These are phyloP conservation scores for Cryptus armator DNA, from an alignment of 2,888 invertebrate species.

Conservation along the genomic window DNA sequence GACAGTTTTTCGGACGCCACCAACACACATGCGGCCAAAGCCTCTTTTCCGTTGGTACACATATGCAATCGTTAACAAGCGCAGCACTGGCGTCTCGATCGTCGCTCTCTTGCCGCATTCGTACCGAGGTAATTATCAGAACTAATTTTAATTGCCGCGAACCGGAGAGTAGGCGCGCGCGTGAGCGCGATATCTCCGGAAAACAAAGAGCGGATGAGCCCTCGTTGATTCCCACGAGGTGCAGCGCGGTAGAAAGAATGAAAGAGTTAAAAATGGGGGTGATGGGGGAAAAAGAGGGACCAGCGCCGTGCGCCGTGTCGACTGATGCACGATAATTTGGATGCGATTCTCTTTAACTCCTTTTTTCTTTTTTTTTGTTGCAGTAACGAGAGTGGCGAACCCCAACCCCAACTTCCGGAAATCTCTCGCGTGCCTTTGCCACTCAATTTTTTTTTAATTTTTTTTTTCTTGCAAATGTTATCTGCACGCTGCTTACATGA, in stretches of 20 bases:
- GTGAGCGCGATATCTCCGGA: constrained; percentile 62
- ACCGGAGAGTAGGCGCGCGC: constrained; percentile 76
- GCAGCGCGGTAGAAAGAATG: constrained; percentile 51
- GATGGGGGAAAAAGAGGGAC: constrained; percentile 48
- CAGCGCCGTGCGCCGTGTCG: constrained; percentile 62
- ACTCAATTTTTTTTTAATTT: constrained; percentile 27
- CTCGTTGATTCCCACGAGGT: constrained; percentile 80
- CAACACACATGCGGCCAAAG: not conserved
- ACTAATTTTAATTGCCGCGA: constrained; percentile 84
- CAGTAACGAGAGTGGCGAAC: constrained; percentile 5
- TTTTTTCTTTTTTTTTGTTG: constrained; percentile 48
- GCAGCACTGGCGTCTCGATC: constrained; percentile 20
- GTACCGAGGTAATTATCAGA: constrained; percentile 82
- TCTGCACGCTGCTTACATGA: not conserved
- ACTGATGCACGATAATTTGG: constrained; percentile 83
- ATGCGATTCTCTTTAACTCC: constrained; percentile 72
- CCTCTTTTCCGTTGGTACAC: not conserved
- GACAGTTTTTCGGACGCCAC: constrained; percentile 62
- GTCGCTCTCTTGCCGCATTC: constrained; percentile 65
- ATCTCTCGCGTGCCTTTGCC: constrained; percentile 47
- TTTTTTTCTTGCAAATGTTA: not conserved
- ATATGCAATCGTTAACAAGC: constrained; percentile 77
- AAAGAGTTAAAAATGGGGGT: constrained; percentile 34
- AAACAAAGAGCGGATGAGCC: constrained; percentile 83
- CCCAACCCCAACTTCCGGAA: constrained; percentile 52